These are phyloP conservation scores for Plutomurus gul DNA, from an alignment of 1,140 invertebrate genomes.

Conservation along the genomic window DNA sequence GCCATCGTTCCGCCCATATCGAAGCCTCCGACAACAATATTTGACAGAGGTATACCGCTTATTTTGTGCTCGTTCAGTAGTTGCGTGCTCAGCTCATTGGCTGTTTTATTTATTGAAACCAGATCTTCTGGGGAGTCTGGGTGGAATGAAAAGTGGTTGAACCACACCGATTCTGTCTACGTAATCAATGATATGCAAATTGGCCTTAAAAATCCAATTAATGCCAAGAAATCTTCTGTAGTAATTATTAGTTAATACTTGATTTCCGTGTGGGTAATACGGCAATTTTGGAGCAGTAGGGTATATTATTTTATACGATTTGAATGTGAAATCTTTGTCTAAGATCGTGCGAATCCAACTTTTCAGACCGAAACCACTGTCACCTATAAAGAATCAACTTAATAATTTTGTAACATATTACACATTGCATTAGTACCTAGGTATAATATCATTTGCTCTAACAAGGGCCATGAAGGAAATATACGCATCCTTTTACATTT, in stretches of 20 bases:
- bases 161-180: slow-evolving; percentile 67
- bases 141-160: slow-evolving; percentile 66
- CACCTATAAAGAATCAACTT: slow-evolving; percentile 62
- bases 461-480: slow-evolving; percentile 49
- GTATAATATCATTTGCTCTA: neutral
- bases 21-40: slow-evolving; percentile 70
- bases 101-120: slow-evolving; percentile 65
- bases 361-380: slow-evolving; percentile 65
- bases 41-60: slow-evolving; percentile 65
- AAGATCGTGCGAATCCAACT: slow-evolving; percentile 68
- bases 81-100: slow-evolving; percentile 63
- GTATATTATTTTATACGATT: slow-evolving; percentile 71
- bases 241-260: too few relatives aligned
- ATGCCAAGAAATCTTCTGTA: too few relatives aligned
- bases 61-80: slow-evolving; percentile 65
- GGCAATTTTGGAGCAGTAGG: slow-evolving; percentile 71
- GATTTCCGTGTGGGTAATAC: slow-evolving; percentile 57
- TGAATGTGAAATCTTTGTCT: slow-evolving; percentile 65
- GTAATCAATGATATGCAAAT: too few relatives aligned
- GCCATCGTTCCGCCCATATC: slow-evolving; percentile 65
- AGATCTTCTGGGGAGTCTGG: slow-evolving; percentile 65
- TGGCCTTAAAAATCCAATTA: too few relatives aligned
- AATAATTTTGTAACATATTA: neutral
- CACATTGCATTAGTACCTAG: neutral
- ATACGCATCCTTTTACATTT: slow-evolving; percentile 33